Evolutionary conservation across 2,888 invertebrate species (phyloP).

Genomic region (Darwinula stevensoni): DNA sequence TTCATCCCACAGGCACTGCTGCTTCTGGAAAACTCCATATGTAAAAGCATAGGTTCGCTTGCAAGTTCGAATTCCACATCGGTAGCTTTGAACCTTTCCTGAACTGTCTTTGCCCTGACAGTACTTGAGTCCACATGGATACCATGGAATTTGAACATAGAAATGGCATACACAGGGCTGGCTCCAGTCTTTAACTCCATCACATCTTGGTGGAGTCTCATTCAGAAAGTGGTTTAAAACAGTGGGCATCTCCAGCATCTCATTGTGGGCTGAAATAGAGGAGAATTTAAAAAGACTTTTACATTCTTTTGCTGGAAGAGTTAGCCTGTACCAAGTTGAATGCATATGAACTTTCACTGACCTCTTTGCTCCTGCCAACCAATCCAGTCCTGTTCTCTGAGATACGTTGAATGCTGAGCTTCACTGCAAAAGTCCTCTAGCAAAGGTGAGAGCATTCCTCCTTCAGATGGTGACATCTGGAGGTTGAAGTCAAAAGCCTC

Average conservation of each 20-base stretch:
- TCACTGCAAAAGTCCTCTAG: slow-evolving; percentile 42
- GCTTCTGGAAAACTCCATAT: slow-evolving; percentile 53
- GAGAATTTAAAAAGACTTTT: no score
- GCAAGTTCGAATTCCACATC: slow-evolving; percentile 88
- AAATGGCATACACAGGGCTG: slow-evolving; percentile 49
- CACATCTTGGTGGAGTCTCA: no score
- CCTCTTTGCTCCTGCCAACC: slow-evolving; percentile 22
- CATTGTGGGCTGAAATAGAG: no score
- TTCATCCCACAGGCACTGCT: slow-evolving; percentile 34
- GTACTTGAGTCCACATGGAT: slow-evolving; percentile 79
- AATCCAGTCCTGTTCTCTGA: slow-evolving; percentile 42
- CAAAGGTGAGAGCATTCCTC: slow-evolving; percentile 20
- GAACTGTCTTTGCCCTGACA: slow-evolving; percentile 47
- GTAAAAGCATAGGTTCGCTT: slow-evolving; percentile 61
- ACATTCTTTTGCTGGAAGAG: no score
- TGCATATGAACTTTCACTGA: no score
- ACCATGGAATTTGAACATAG: slow-evolving; percentile 77
- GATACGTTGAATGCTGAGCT: slow-evolving; percentile 42
- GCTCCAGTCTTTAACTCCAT: no score
- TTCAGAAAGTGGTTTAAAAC: no score
- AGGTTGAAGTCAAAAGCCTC: no score
- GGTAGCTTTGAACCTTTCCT: slow-evolving; percentile 35
- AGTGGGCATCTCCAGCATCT: no score
- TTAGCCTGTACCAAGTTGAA: no score
- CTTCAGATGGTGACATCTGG: slow-evolving; percentile 28